Conservation (phyloP, 2,113 vertebrate genomes). For the Centrocercus urophasianus region DNA sequence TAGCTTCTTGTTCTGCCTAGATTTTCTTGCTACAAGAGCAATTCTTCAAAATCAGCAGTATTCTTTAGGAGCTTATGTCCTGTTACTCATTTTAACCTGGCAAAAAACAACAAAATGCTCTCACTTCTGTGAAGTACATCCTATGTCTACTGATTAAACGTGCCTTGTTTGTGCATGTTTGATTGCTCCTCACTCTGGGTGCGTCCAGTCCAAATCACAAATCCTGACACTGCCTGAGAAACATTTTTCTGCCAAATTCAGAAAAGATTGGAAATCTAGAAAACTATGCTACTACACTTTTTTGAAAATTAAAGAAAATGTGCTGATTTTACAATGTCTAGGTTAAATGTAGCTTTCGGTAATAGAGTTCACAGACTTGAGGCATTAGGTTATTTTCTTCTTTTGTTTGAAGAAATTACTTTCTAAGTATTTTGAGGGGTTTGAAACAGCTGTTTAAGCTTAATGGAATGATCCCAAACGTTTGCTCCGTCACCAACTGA, state of each 20-base stretch:
- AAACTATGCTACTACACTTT: not conserved
- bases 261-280: not conserved
- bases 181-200: not conserved
- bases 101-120: not conserved
- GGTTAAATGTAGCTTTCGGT: not conserved
- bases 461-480: slow-evolving; percentile 28
- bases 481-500: not conserved
- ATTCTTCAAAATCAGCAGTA: not conserved
- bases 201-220: not conserved
- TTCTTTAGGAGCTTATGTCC: not conserved
- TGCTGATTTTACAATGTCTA: not conserved
- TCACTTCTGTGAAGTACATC: not conserved
- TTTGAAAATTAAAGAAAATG: not conserved
- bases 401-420: not conserved
- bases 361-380: not conserved
- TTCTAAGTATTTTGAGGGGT: not conserved
- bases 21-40: not conserved
- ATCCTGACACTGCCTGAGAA: not conserved
- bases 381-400: not conserved
- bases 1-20: not conserved
- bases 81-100: not conserved
- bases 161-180: not conserved
- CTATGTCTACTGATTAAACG: not conserved
- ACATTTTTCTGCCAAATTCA: not conserved
- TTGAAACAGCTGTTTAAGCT: not conserved